phyloP scores from a whole-genome alignment of 2,113 vertebrate species.

The Silurus meridionalis region DNA sequence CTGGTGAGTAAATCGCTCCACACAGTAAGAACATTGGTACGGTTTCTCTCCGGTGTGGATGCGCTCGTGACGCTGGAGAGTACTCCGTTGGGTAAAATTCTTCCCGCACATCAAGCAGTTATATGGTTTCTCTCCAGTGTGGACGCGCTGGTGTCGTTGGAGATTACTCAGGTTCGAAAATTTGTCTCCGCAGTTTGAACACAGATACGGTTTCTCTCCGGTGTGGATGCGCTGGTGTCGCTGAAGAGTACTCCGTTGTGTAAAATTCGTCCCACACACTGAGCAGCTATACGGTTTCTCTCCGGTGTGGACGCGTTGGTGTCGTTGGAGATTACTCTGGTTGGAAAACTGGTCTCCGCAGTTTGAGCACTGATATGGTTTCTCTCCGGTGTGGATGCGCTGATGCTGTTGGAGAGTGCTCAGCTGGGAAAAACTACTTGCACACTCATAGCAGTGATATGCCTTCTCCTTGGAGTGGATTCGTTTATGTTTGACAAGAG shows the following conservation, averaged over 20 bases:
- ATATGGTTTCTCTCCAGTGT: not conserved
- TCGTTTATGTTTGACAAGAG: too few species aligned
- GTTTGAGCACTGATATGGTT: not conserved
- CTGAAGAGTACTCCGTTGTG: not conserved
- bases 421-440: too few species aligned
- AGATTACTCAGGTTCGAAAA: constrained; percentile 11
- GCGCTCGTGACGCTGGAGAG: not conserved
- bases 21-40: not conserved
- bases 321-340: not conserved
- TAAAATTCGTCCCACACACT: not conserved
- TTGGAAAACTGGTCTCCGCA: too few species aligned
- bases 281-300: constrained; percentile 6
- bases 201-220: constrained; percentile 13
- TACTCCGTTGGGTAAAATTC: constrained; percentile 9
- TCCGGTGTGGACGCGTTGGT: not conserved
- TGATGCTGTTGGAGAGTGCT: too few species aligned
- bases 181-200: not conserved
- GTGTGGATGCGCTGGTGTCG: constrained; percentile 9
- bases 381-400: not conserved
- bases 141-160: not conserved
- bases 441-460: too few species aligned
- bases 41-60: constrained; percentile 12
- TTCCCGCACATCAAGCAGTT: not conserved
- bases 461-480: too few species aligned
- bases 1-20: constrained; percentile 2